These are phyloP conservation scores for Megaustenia siamemsis DNA, from an alignment of 2,888 invertebrate genomes.

Conservation along the genomic window DNA sequence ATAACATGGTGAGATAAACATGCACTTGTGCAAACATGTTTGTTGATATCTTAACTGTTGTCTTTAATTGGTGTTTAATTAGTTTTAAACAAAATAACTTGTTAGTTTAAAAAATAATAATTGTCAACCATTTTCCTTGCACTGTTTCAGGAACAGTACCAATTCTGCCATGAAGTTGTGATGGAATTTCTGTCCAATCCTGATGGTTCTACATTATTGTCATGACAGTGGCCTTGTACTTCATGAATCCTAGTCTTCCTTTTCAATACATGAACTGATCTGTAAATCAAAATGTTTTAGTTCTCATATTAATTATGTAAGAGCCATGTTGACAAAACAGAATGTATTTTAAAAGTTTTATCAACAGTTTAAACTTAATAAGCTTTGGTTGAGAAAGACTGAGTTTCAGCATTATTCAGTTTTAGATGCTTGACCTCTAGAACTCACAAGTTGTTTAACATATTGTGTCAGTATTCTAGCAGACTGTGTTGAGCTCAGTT, in stretches of 20 bases:
- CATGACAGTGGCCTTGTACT: slow-evolving; percentile 38
- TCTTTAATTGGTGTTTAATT: background rate
- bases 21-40: too few relatives aligned
- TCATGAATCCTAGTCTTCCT: slow-evolving; percentile 38
- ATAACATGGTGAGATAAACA: slow-evolving; percentile 65
- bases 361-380: background rate
- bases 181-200: slow-evolving; percentile 76
- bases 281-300: background rate
- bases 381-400: background rate
- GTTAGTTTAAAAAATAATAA: too few relatives aligned
- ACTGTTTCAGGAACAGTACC: slow-evolving; percentile 80
- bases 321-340: background rate
- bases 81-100: too few relatives aligned
- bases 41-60: too few relatives aligned
- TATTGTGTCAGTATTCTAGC: background rate
- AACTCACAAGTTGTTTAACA: background rate
- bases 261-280: background rate
- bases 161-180: slow-evolving; percentile 81
- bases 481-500: background rate
- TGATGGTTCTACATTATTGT: slow-evolving; percentile 33
- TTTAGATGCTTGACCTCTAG: background rate
- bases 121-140: background rate
- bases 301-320: background rate
- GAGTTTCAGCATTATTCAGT: background rate
- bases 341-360: background rate